Conservation (phyloP, 2,797 vertebrate genomes). For the Lepilemur septentrionalis region DNA sequence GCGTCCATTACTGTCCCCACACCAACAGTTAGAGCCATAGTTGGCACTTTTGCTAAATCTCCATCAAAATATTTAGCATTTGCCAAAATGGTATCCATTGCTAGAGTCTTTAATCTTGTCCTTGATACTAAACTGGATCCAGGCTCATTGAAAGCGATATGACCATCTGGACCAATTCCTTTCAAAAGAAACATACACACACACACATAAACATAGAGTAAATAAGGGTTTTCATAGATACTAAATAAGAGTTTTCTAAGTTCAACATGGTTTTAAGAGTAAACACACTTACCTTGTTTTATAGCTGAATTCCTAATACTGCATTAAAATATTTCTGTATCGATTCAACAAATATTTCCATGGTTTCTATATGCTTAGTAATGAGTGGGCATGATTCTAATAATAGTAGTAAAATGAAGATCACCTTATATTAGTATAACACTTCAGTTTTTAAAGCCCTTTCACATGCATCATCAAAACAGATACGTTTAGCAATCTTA, state of each 20-base stretch:
- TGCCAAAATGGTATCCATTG: conserved; percentile 90
- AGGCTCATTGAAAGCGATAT: conserved; percentile 91
- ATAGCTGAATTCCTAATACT: neutral
- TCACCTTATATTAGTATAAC: neutral
- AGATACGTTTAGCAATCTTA: neutral
- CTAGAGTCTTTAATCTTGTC: conserved; percentile 90
- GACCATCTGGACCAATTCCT: conserved; percentile 91
- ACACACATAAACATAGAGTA: neutral
- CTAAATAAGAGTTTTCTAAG: conserved; percentile 7
- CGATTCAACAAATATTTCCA: conserved; percentile 42
- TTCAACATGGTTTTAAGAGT: neutral
- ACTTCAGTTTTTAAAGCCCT: neutral
- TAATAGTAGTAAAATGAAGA: neutral
- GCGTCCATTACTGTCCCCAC: conserved; percentile 91
- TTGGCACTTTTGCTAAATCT: conserved; percentile 89
- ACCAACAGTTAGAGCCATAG: conserved; percentile 90
- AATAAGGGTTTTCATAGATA: neutral
- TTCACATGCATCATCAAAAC: conserved; percentile 21
- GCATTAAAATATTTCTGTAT: conserved; percentile 39
- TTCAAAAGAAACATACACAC: conserved; percentile 75
- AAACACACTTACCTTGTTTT: conserved; percentile 56
- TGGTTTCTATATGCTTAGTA: conserved; percentile 18
- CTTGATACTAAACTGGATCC: conserved; percentile 90
- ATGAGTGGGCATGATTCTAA: neutral
- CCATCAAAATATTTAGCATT: conserved; percentile 91